phyloP scores from a whole-genome alignment of 2,113 vertebrate genomes.

The Jacana jacana region DNA sequence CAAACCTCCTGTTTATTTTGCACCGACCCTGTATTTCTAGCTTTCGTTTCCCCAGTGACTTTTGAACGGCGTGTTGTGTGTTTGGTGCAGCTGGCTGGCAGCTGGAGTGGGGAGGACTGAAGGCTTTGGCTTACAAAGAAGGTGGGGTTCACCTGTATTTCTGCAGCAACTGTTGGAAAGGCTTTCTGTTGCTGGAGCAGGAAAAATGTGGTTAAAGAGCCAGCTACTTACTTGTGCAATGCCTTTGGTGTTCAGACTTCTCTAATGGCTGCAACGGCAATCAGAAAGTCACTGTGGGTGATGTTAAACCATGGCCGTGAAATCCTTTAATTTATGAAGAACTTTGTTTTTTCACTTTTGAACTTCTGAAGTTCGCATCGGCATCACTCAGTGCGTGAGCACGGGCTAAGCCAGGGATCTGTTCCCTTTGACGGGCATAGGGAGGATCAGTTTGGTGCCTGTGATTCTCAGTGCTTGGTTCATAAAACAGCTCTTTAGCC shows the following conservation, averaged over 20 bases:
- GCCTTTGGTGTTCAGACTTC: neutral
- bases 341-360: neutral
- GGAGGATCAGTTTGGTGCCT: neutral
- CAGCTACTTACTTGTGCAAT: neutral
- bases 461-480: neutral
- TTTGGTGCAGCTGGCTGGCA: neutral
- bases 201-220: neutral
- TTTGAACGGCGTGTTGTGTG: neutral
- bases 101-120: neutral
- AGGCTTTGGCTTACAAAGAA: neutral
- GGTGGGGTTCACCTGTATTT: neutral
- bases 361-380: neutral
- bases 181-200: neutral
- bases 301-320: rapidly evolving
- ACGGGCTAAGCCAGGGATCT: neutral
- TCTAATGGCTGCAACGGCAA: neutral
- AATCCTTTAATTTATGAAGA: neutral
- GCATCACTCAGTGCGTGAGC: neutral
- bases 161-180: neutral
- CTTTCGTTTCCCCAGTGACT: neutral
- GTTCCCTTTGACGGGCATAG: neutral
- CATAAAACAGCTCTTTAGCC: neutral
- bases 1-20: neutral
- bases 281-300: neutral
- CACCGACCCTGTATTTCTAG: neutral